A percentile compares a stretch with the other conserved stretches of the same genome.
Evolutionary conservation across 2,888 invertebrate genomes (phyloP).

Genomic region (Penaeus monodon): DNA sequence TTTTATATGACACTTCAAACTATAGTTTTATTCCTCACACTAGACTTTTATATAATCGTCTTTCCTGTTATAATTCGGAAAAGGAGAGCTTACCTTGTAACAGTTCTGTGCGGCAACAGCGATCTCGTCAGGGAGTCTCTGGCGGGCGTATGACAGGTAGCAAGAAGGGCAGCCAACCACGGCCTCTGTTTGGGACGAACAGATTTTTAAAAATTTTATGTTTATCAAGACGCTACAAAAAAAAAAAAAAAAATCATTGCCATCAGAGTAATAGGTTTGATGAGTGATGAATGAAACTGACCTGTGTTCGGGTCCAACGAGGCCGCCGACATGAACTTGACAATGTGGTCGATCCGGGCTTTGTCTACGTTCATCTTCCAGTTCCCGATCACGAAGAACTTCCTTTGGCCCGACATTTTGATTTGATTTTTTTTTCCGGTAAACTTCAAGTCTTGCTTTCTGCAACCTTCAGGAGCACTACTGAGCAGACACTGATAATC

Average conservation of each 20-base stretch:
- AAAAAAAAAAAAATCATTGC: too few species aligned
- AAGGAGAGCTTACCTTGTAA: slow-evolving; percentile 77
- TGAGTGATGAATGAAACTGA: slow-evolving; percentile 68
- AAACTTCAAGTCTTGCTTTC: too few species aligned
- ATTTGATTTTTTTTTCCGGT: not conserved
- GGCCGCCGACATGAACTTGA: slow-evolving; percentile 81
- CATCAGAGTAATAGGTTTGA: too few species aligned
- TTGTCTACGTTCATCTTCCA: slow-evolving; percentile 99
- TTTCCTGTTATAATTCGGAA: slow-evolving; percentile 10
- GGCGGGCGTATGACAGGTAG: slow-evolving; percentile 83
- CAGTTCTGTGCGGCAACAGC: slow-evolving; percentile 92
- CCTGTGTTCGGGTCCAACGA: slow-evolving; percentile 85
- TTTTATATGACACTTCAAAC: too few species aligned
- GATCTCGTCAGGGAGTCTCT: slow-evolving; percentile 79
- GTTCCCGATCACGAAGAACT: slow-evolving; percentile 99
- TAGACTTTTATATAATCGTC: too few species aligned
- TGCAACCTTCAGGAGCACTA: too few species aligned
- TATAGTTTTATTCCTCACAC: too few species aligned
- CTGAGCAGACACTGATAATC: too few species aligned
- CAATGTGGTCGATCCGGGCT: slow-evolving; percentile 83
- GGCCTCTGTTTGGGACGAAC: slow-evolving; percentile 75
- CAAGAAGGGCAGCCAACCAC: slow-evolving; percentile 91
- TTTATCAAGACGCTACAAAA: too few species aligned
- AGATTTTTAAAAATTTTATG: too few species aligned
- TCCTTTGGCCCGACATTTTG: slow-evolving; percentile 72